Percentiles rank a stretch among this genome's conserved stretches.
These are phyloP conservation scores for Apeira syringaria DNA, from an alignment of 2,888 invertebrate species.

Conservation along the genomic window DNA sequence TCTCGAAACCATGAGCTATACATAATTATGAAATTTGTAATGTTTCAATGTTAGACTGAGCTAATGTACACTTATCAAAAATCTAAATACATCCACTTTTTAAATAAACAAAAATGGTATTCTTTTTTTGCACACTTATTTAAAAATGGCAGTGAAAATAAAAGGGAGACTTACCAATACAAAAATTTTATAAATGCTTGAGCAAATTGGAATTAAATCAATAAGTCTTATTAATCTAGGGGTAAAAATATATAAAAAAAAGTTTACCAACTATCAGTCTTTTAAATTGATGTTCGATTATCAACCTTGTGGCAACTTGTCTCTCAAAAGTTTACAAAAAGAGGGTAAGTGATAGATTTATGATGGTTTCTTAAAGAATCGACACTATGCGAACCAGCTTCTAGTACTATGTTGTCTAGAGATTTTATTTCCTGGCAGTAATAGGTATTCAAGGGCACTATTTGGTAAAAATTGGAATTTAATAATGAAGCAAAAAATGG, in stretches of 20 bases:
- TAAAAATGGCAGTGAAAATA: conserved; percentile 53
- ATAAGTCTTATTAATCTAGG: conserved; percentile 78
- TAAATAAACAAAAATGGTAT: conserved; percentile 12
- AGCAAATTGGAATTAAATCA: conserved; percentile 80
- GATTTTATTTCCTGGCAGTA: conserved; percentile 21
- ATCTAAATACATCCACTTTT: conserved; percentile 7
- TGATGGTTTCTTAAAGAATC: no score
- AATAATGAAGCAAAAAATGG: conserved; percentile 26
- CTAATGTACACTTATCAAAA: conserved; percentile 2
- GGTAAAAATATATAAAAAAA: conserved; percentile 81
- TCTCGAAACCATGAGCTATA: not conserved
- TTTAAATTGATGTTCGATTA: conserved; percentile 84
- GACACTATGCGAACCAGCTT: not conserved
- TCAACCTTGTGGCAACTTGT: conserved; percentile 76
- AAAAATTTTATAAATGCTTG: conserved; percentile 66
- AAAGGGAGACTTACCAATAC: conserved; percentile 53
- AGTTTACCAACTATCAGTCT: conserved; percentile 84
- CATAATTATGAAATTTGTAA: not conserved
- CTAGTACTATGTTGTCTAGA: not conserved
- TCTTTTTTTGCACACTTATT: conserved; percentile 8
- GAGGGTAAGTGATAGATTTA: conserved; percentile 31
- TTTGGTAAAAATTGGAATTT: conserved; percentile 16
- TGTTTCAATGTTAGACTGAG: not conserved
- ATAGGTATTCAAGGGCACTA: conserved; percentile 18
- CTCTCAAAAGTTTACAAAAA: conserved; percentile 82